Conservation (phyloP, 2,888 invertebrate species). For the Azorinus chamasolen region DNA sequence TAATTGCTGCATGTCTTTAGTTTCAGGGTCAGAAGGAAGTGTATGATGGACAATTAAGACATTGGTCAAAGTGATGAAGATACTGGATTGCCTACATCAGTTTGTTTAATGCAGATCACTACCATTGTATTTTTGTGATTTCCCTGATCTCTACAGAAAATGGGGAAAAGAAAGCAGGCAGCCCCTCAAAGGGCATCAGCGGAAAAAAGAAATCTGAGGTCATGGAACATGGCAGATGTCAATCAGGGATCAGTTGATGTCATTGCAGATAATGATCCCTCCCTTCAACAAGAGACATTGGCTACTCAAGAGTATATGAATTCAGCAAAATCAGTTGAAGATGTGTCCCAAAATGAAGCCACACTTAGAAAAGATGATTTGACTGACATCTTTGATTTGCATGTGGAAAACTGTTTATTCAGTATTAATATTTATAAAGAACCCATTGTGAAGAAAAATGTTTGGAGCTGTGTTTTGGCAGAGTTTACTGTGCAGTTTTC, state of each 20-base stretch:
- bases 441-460: conserved; percentile 33
- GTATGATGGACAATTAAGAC: no score
- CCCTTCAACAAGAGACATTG: conserved; percentile 8
- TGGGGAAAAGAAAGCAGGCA: conserved; percentile 81
- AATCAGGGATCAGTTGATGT: conserved; percentile 44
- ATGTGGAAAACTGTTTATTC: conserved; percentile 71
- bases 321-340: not conserved
- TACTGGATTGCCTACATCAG: no score
- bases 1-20: no score
- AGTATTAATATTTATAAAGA: conserved; percentile 56
- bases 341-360: not conserved
- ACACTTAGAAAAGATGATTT: conserved; percentile 30
- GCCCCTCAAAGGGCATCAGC: conserved; percentile 73
- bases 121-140: no score
- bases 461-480: conserved; percentile 68
- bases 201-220: conserved; percentile 74
- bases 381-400: conserved; percentile 61
- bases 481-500: conserved; percentile 49
- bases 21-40: no score
- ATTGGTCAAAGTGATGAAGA: no score
- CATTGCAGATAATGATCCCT: conserved; percentile 62
- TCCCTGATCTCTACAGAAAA: no score
- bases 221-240: conserved; percentile 82
- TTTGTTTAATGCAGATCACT: no score
- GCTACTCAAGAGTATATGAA: not conserved